phyloP scores from a whole-genome alignment of 2,888 invertebrate species.

The Gonocerus acuteangulatus region DNA sequence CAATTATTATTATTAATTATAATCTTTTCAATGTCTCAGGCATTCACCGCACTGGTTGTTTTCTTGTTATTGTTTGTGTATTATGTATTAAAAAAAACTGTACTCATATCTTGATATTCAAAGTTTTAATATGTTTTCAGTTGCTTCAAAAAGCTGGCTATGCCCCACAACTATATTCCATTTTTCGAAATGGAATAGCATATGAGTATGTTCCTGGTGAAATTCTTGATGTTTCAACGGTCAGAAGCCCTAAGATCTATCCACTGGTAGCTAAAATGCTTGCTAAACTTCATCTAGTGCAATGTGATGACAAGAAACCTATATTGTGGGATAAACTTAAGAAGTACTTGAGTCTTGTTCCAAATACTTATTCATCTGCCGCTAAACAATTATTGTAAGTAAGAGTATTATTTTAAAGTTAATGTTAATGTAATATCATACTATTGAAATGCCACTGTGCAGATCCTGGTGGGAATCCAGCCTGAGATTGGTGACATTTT shows the following conservation, averaged over 20 bases:
- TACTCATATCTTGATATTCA: too few relatives aligned
- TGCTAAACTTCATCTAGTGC: slow-evolving; percentile 72
- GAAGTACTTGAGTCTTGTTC: slow-evolving; percentile 65
- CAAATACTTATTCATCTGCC: slow-evolving; percentile 59
- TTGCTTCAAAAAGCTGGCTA: slow-evolving; percentile 64
- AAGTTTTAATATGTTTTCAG: slow-evolving; percentile 41
- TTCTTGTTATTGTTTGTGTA: too few relatives aligned
- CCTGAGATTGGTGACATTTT: too few relatives aligned
- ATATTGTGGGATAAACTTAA: slow-evolving; percentile 69
- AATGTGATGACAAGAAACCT: slow-evolving; percentile 46
- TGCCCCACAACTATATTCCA: slow-evolving; percentile 80
- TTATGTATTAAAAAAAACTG: too few relatives aligned
- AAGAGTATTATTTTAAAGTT: too few relatives aligned
- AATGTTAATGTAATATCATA: too few relatives aligned
- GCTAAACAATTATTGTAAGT: slow-evolving; percentile 62
- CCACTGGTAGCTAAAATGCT: slow-evolving; percentile 69
- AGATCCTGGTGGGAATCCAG: too few relatives aligned
- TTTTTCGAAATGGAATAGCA: slow-evolving; percentile 87
- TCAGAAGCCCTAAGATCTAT: slow-evolving; percentile 59
- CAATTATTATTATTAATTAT: too few relatives aligned
- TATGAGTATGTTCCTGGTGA: slow-evolving; percentile 81
- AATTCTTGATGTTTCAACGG: slow-evolving; percentile 60
- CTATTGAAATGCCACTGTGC: too few relatives aligned
- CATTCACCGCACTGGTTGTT: too few relatives aligned
- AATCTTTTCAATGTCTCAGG: too few relatives aligned